Percentiles rank a stretch among this genome's conserved stretches.
phyloP scores from a whole-genome alignment of 2,113 vertebrate genomes.

The Tragelaphus imberbis region DNA sequence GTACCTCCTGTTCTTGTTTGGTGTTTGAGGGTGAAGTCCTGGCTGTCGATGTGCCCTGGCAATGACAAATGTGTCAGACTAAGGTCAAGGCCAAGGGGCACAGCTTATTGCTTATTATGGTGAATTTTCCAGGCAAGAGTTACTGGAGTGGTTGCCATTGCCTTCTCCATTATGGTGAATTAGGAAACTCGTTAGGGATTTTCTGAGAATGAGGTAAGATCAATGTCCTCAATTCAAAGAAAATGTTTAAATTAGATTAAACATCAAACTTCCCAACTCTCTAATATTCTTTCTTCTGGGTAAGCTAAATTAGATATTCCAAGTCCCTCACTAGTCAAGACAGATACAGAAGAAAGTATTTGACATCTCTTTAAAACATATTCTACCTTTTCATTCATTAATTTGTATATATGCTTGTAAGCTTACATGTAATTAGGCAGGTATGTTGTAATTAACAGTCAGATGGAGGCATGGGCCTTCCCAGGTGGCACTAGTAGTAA shows the following conservation, averaged over 20 bases:
- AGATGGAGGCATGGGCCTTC: not conserved
- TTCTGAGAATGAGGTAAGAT: not conserved
- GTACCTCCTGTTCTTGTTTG: conserved; percentile 89
- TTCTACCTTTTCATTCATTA: not conserved
- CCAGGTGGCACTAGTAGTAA: not conserved
- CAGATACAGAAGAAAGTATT: not conserved
- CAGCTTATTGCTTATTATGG: conserved; percentile 7
- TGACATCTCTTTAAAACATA: not conserved
- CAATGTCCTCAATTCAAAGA: not conserved
- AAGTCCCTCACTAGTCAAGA: not conserved
- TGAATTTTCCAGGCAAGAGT: not conserved
- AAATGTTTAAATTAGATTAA: conserved; percentile 19
- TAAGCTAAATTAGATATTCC: conserved; percentile 40
- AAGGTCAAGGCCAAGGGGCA: conserved; percentile 3
- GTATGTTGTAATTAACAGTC: not conserved
- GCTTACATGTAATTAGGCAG: conserved; percentile 8
- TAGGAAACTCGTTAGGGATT: not conserved
- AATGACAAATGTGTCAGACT: conserved; percentile 36
- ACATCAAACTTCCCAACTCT: not conserved
- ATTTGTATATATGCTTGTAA: not conserved
- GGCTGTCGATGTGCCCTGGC: conserved; percentile 78
- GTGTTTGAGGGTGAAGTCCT: conserved; percentile 87
- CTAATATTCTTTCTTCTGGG: conserved; percentile 20
- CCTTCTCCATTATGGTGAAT: not conserved
- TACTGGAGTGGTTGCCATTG: too few relatives aligned